Evolutionary conservation across 2,888 invertebrate genomes (phyloP).

Genomic region (Actias luna): DNA sequence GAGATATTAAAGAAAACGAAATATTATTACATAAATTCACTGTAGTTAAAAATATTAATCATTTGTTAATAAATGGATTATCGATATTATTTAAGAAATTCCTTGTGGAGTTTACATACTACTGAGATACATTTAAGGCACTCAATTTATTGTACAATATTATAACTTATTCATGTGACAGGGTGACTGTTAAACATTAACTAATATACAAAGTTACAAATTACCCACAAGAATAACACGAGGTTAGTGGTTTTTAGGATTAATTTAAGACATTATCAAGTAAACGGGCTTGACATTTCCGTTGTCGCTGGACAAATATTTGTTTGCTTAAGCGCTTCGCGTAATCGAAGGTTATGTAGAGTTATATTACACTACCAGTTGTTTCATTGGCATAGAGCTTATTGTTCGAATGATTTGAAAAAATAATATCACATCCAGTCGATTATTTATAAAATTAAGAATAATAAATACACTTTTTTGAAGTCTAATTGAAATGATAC

Average conservation of each 20-base stretch:
- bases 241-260: conserved; percentile 26
- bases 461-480: too few species aligned
- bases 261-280: conserved; percentile 42
- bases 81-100: too few species aligned
- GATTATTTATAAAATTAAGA: too few species aligned
- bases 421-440: too few species aligned
- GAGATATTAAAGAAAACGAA: too few species aligned
- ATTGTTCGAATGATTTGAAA: neutral
- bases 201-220: neutral
- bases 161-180: neutral
- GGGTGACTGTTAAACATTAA: neutral
- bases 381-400: neutral
- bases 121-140: too few species aligned
- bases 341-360: conserved; percentile 33
- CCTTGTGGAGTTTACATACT: too few species aligned
- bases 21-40: too few species aligned
- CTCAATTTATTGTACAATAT: neutral
- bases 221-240: conserved; percentile 10
- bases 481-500: too few species aligned
- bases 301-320: conserved; percentile 34
- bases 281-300: conserved; percentile 41
- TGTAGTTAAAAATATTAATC: too few species aligned
- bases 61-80: too few species aligned
- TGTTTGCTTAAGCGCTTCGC: conserved; percentile 31
- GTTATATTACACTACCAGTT: conserved; percentile 22